Evolutionary conservation across 1,140 invertebrate species (phyloP).

Genomic region (Trichonephila clavata): DNA sequence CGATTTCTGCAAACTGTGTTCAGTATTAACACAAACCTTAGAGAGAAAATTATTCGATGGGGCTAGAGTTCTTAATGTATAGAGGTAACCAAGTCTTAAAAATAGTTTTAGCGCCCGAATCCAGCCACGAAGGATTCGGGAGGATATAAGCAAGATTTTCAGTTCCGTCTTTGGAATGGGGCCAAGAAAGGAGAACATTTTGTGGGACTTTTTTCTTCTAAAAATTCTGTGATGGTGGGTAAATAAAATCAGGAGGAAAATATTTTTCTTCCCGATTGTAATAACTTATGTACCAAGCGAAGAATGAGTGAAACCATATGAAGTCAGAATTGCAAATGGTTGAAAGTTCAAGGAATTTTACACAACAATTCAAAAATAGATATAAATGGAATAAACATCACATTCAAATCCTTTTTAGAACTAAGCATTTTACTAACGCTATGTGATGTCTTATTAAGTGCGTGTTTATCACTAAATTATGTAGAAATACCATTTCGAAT

Average conservation of each 20-base stretch:
- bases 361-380: too few relatives aligned
- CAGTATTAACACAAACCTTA: constrained; percentile 14
- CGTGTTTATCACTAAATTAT: too few relatives aligned
- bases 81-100: background rate
- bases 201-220: background rate
- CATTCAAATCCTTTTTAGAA: too few relatives aligned
- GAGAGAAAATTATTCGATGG: constrained; percentile 2
- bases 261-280: background rate
- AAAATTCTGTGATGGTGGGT: background rate
- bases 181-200: background rate
- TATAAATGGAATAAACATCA: too few relatives aligned
- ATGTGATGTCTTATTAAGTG: too few relatives aligned
- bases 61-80: background rate
- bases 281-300: background rate
- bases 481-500: too few relatives aligned
- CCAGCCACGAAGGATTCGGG: background rate
- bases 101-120: constrained; percentile 15
- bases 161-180: background rate
- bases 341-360: too few relatives aligned
- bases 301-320: background rate
- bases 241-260: constrained; percentile 25
- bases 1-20: constrained; percentile 9
- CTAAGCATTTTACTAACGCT: too few relatives aligned
- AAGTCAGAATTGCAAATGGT: background rate
- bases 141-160: background rate